A percentile compares a stretch with the other conserved stretches of the same genome.
phyloP scores from a whole-genome alignment of 1,140 invertebrate species.

The Orius insidiosus region DNA sequence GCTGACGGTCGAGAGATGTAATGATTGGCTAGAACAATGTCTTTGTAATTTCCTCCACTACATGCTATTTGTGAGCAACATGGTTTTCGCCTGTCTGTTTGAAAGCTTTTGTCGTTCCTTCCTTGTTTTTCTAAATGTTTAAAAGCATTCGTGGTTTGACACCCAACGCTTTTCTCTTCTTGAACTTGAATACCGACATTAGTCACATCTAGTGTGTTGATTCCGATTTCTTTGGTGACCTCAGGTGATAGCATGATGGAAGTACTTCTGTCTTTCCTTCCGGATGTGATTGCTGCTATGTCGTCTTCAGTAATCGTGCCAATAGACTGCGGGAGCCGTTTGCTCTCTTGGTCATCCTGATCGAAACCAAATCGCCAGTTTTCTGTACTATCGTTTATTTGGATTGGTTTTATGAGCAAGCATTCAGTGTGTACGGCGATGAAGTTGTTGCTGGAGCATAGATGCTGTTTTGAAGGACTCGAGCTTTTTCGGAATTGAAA shows the following conservation, averaged over 20 bases:
- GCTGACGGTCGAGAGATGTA: slow-evolving; percentile 32
- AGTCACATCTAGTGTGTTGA: not conserved
- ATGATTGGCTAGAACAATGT: slow-evolving; percentile 12
- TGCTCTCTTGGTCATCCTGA: not conserved
- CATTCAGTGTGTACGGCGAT: slow-evolving; percentile 8
- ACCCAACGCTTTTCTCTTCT: not conserved
- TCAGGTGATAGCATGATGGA: not conserved
- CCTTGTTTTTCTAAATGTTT: not conserved
- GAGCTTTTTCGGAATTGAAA: not conserved
- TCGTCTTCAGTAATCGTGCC: not conserved
- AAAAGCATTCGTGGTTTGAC: no score
- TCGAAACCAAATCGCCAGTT: slow-evolving; percentile 1
- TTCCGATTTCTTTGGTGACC: not conserved
- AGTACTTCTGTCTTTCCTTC: not conserved
- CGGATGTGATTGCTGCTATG: not conserved
- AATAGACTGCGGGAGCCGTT: not conserved
- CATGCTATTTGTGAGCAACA: not conserved
- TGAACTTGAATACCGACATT: slow-evolving; percentile 1
- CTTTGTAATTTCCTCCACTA: slow-evolving; percentile 16
- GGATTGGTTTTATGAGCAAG: not conserved
- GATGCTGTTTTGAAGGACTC: slow-evolving; percentile 3
- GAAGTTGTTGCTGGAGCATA: not conserved
- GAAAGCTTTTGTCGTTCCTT: slow-evolving; percentile 3
- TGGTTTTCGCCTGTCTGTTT: no score
- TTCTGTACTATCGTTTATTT: not conserved